These are phyloP conservation scores for Pipistrellus kuhlii DNA, from an alignment of 2,797 vertebrate genomes.

Conservation along the genomic window DNA sequence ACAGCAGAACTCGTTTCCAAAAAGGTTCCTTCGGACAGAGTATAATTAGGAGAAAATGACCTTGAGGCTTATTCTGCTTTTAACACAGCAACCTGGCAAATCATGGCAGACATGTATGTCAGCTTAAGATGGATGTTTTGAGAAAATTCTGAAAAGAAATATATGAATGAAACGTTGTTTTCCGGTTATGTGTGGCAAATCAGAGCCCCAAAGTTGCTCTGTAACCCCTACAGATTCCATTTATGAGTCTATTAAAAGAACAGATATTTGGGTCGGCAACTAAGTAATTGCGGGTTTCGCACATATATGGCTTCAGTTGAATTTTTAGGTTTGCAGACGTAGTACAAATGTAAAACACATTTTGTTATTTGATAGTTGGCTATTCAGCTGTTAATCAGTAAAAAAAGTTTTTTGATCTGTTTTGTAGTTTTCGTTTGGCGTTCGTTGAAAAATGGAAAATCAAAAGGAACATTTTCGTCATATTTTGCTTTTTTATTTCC, in stretches of 20 bases:
- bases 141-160: constrained; percentile 79
- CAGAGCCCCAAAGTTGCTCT: constrained; percentile 47
- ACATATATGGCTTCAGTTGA: too few relatives aligned
- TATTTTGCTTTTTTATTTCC: too few relatives aligned
- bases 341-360: too few relatives aligned
- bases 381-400: too few relatives aligned
- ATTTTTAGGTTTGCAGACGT: too few relatives aligned
- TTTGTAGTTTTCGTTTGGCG: too few relatives aligned
- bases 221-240: constrained; percentile 78
- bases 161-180: constrained; percentile 76
- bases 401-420: too few relatives aligned
- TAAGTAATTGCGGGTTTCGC: too few relatives aligned
- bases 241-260: constrained; percentile 73
- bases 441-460: too few relatives aligned
- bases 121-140: constrained; percentile 83
- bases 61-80: constrained; percentile 80
- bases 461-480: too few relatives aligned
- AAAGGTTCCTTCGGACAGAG: constrained; percentile 75
- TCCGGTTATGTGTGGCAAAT: constrained; percentile 77
- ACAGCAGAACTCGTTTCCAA: constrained; percentile 63
- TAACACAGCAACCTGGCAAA: constrained; percentile 81
- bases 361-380: too few relatives aligned
- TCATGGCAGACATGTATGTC: constrained; percentile 59
- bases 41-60: constrained; percentile 85
- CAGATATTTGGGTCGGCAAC: too few relatives aligned